A percentile compares a stretch with the other conserved stretches of the same genome.
These are phyloP conservation scores for Anoncus sp. DNA, from an alignment of 2,888 invertebrate species.

Conservation along the genomic window DNA sequence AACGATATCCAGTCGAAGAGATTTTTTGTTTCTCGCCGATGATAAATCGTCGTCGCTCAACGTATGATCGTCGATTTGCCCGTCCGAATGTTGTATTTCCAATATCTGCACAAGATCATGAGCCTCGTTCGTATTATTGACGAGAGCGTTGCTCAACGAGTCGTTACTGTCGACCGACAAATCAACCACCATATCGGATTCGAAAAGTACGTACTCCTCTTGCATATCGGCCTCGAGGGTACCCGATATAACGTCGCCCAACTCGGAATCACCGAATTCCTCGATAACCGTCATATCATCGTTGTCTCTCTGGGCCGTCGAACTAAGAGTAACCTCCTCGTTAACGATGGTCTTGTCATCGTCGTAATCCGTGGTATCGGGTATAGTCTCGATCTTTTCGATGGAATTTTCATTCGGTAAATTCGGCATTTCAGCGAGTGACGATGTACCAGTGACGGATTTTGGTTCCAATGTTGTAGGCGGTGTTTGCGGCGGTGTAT, in stretches of 20 bases:
- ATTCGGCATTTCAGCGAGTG: slow-evolving; percentile 59
- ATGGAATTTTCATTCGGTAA: slow-evolving; percentile 79
- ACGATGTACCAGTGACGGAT: slow-evolving; percentile 65
- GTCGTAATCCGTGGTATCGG: slow-evolving; percentile 86
- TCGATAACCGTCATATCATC: slow-evolving; percentile 86
- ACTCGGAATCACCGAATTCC: slow-evolving; percentile 84
- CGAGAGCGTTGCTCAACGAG: slow-evolving; percentile 82
- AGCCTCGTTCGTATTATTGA: slow-evolving; percentile 78
- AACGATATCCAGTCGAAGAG: slow-evolving; percentile 78
- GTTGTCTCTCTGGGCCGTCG: slow-evolving; percentile 85
- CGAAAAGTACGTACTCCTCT: slow-evolving; percentile 87
- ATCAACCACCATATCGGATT: slow-evolving; percentile 86
- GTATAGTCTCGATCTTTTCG: slow-evolving; percentile 83
- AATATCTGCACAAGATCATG: slow-evolving; percentile 81
- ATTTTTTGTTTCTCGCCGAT: slow-evolving; percentile 79
- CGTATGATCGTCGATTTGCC: slow-evolving; percentile 72
- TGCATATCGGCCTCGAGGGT: slow-evolving; percentile 86
- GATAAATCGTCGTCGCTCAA: slow-evolving; percentile 79
- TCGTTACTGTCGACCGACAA: slow-evolving; percentile 86
- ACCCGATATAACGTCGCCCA: slow-evolving; percentile 86
- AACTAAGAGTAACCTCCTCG: slow-evolving; percentile 86
- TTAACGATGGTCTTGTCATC: slow-evolving; percentile 86
- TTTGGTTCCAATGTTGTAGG: slow-evolving; percentile 74
- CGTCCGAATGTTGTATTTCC: slow-evolving; percentile 78
- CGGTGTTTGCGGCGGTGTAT: slow-evolving; percentile 85